A percentile compares a stretch with the other conserved stretches of the same genome.
Conservation (phyloP, 2,888 invertebrate species). For the Eurytoma californica region DNA sequence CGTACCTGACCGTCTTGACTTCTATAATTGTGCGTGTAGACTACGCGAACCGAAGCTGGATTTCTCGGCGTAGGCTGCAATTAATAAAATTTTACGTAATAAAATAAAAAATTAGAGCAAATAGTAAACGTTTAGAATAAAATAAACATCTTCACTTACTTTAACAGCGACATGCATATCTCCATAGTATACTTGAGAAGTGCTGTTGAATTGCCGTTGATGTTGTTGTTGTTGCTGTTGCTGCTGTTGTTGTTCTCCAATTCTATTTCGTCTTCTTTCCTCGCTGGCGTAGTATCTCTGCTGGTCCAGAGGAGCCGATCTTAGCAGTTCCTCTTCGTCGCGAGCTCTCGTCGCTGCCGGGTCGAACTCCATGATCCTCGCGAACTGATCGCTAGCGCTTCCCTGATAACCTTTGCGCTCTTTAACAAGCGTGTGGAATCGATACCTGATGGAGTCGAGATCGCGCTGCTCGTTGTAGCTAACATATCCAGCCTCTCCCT, state of each 20-base stretch:
- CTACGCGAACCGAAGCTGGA: conserved; percentile 41
- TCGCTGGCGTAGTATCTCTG: background rate
- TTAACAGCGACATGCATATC: conserved; percentile 40
- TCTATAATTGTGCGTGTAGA: conserved; percentile 37
- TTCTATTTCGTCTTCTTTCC: background rate
- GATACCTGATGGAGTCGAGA: conserved; percentile 68
- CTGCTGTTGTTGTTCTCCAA: background rate
- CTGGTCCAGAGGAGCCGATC: background rate
- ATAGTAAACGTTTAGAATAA: background rate
- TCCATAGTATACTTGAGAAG: conserved; percentile 8
- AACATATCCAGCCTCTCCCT: conserved; percentile 70
- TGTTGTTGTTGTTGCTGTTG: too few relatives aligned
- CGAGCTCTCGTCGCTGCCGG: background rate
- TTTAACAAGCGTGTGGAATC: conserved; percentile 70
- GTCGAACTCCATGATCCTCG: conserved; percentile 44
- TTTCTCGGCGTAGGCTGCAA: conserved; percentile 30
- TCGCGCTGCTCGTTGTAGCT: conserved; percentile 69
- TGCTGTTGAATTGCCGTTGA: conserved; percentile 9
- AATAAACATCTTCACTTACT: conserved; percentile 21
- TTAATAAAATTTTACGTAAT: background rate
- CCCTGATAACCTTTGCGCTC: conserved; percentile 58
- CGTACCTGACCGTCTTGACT: background rate
- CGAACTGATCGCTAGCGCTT: conserved; percentile 11
- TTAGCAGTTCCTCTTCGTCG: conserved; percentile 17
- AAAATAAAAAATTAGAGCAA: background rate